A percentile compares a stretch with the other conserved stretches of the same genome.
phyloP scores from a whole-genome alignment of 1,140 invertebrate species.

The Kradibia gibbosae region DNA sequence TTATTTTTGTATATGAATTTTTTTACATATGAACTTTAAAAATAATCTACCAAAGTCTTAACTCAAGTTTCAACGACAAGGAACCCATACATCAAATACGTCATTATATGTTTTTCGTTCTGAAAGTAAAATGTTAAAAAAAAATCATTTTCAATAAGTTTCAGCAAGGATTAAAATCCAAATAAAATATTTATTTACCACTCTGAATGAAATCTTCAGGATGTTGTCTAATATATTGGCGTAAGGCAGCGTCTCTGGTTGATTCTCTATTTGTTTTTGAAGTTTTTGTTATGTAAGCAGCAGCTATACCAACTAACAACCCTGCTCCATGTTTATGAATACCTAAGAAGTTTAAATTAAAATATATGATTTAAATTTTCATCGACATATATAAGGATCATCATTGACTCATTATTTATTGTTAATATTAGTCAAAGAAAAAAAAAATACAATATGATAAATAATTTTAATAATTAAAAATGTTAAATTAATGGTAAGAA shows the following conservation, averaged over 20 bases:
- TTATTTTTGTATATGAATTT: not conserved
- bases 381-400: no score
- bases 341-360: slow-evolving; percentile 14
- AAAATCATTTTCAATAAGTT: not conserved
- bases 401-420: no score
- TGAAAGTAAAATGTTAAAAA: slow-evolving; percentile 30
- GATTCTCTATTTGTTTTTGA: slow-evolving; percentile 30
- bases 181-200: slow-evolving; percentile 6
- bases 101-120: slow-evolving; percentile 32
- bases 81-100: slow-evolving; percentile 15
- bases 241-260: slow-evolving; percentile 28
- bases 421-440: slow-evolving; percentile 1
- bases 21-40: not conserved
- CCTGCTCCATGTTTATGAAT: not conserved
- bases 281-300: slow-evolving; percentile 23
- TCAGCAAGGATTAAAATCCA: not conserved
- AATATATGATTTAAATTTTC: no score
- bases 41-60: slow-evolving; percentile 37
- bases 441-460: not conserved
- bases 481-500: no score
- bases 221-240: slow-evolving; percentile 35
- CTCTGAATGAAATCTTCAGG: slow-evolving; percentile 43
- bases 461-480: not conserved
- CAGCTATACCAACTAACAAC: not conserved
- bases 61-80: slow-evolving; percentile 32